These are phyloP conservation scores for Eriosoma lanigerum DNA, from an alignment of 1,140 invertebrate genomes.

Conservation along the genomic window DNA sequence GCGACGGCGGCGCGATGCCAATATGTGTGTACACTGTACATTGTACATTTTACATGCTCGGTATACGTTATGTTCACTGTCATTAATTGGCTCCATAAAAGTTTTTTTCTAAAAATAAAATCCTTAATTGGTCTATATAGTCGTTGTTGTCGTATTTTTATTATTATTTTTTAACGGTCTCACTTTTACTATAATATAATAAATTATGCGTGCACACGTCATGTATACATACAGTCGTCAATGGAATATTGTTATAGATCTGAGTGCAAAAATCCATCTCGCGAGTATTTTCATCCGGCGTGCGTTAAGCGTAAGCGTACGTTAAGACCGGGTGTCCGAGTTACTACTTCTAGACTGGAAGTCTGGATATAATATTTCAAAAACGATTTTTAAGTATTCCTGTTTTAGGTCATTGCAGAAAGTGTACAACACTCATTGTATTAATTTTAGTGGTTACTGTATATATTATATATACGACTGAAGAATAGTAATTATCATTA, in stretches of 20 bases:
- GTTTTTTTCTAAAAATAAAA: slow-evolving; percentile 42
- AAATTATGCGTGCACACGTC: background rate
- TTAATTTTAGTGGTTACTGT: background rate
- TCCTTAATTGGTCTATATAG: slow-evolving; percentile 31
- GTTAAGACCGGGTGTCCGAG: no score
- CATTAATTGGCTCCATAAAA: slow-evolving; percentile 30
- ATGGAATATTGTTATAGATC: background rate
- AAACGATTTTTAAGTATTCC: slow-evolving; percentile 24
- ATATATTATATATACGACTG: background rate
- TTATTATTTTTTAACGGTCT: slow-evolving; percentile 10
- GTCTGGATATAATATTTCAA: slow-evolving; percentile 38
- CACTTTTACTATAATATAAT: slow-evolving; percentile 17
- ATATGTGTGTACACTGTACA: no score
- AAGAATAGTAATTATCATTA: background rate
- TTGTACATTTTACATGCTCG: background rate
- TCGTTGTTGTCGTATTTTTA: background rate
- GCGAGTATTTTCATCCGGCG: slow-evolving; percentile 4
- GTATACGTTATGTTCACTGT: background rate
- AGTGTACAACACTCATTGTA: background rate
- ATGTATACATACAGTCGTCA: background rate
- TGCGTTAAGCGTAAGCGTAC: no score
- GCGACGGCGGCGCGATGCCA: background rate
- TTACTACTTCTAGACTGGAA: background rate
- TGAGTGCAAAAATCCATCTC: slow-evolving; percentile 10
- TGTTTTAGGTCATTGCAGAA: slow-evolving; percentile 4